These are phyloP conservation scores for Apoda limacodes DNA, from an alignment of 2,888 invertebrate genomes.

Conservation along the genomic window DNA sequence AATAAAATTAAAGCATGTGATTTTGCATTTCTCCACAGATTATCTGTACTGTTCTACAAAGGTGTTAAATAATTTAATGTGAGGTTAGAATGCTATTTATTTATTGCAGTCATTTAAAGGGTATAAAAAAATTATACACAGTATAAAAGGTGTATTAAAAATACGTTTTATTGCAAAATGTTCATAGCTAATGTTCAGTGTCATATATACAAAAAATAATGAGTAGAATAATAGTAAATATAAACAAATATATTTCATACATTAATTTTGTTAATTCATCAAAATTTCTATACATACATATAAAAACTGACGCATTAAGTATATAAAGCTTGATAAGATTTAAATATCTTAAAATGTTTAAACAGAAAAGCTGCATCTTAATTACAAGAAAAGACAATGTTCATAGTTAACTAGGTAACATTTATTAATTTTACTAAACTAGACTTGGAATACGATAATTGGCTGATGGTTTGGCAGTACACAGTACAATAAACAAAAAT, in stretches of 20 bases:
- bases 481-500: too few species aligned
- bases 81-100: too few species aligned
- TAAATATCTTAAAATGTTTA: neutral
- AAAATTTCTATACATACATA: too few species aligned
- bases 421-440: constrained; percentile 11
- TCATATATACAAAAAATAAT: constrained; percentile 67
- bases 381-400: constrained; percentile 1
- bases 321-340: constrained; percentile 3
- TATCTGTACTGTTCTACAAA: too few species aligned
- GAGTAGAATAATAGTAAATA: constrained; percentile 44
- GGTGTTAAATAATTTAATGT: too few species aligned
- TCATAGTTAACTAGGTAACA: constrained; percentile 32
- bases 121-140: constrained; percentile 27
- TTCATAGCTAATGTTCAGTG: constrained; percentile 62
- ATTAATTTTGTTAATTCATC: constrained; percentile 40
- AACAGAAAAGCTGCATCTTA: constrained; percentile 2
- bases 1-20: too few species aligned
- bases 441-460: too few species aligned
- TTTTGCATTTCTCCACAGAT: too few species aligned
- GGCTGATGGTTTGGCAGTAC: too few species aligned
- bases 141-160: constrained; percentile 62
- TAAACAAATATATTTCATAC: constrained; percentile 21
- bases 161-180: constrained; percentile 68
- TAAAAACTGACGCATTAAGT: too few species aligned
- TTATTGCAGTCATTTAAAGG: too few species aligned